Evolutionary conservation across 2,113 vertebrate genomes (phyloP), one percentile per base, ranked within the genome.

Genomic region (Etheostoma spectabile): DNA sequence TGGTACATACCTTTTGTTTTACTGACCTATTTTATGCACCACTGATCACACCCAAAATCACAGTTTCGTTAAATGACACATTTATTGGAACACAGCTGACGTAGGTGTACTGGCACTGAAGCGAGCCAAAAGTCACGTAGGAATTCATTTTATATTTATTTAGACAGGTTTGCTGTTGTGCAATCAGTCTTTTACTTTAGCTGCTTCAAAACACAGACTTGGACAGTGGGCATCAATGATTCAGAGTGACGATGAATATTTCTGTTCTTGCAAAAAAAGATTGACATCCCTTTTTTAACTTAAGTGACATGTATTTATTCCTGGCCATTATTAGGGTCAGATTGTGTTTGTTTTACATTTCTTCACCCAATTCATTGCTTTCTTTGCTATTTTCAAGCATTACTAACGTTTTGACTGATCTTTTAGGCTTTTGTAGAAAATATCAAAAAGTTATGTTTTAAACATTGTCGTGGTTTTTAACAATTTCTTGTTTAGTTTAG

Each of bases 371-470:
- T 53, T 5, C 30, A 21, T 64, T 63, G 60, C 78, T 82, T 85
- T 79, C 18, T 80, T 87, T 84, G 24, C 21, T 72, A 30, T 66
- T 77, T 71, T 68, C 10, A 80, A 59, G n/a, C 27, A 66, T 48
- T 52, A 71, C 70, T 81, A 48, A 74, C 14, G 4, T 81, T 80
- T 72, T 77, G 56, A 57, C 57, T n/a, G 12, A 56, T 84, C 80
- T 76, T 62, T 10, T 83, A 59, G 52, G 10, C 8, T 83, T 77
- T 86, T 83, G 67, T 80, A 76, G 85, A 38, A 57, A 51, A 79
- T 0, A 24, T 24, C 10, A 21, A 71, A 67, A 78, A 49, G 3
- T 0, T 15, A 6, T 73, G 56, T 56, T 55, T 59, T 74, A 11
- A 24, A 51, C 10, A 18, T 35, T 3, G 45, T 67, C 8, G 61